These are phyloP conservation scores for Glossophaga mutica DNA, from an alignment of 2,797 vertebrate species.

Conservation along the genomic window DNA sequence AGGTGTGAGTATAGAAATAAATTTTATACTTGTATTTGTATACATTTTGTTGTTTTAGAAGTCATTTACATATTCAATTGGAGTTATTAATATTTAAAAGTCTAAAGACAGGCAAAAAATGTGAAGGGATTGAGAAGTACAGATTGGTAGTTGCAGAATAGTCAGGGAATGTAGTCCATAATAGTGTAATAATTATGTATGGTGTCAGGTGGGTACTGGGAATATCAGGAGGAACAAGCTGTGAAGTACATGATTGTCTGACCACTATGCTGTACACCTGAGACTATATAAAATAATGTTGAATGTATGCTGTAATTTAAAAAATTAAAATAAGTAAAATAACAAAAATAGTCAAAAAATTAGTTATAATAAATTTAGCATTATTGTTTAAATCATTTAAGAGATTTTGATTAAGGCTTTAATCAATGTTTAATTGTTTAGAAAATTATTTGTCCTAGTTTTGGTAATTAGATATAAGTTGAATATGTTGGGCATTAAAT, in stretches of 20 bases:
- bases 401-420: conserved; percentile 29
- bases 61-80: not conserved
- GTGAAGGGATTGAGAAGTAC: not conserved
- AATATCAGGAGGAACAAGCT: not conserved
- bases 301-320: not conserved
- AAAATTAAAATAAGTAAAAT: not conserved
- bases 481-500: not conserved
- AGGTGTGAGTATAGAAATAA: not conserved
- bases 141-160: not conserved
- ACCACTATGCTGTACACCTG: not conserved
- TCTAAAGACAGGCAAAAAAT: not conserved
- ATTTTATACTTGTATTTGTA: not conserved
- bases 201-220: not conserved
- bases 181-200: not conserved
- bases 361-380: not conserved
- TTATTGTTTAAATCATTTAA: not conserved
- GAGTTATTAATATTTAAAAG: not conserved
- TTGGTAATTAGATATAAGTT: conserved; percentile 11
- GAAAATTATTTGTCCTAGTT: conserved; percentile 42
- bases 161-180: not conserved
- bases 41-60: not conserved
- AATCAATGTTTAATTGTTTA: conserved; percentile 29
- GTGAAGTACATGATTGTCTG: not conserved
- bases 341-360: conserved; percentile 23
- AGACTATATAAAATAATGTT: not conserved